Base-by-base conservation (phyloP, 2,113 vertebrate genomes). In the Cavia porcellus region DNA sequence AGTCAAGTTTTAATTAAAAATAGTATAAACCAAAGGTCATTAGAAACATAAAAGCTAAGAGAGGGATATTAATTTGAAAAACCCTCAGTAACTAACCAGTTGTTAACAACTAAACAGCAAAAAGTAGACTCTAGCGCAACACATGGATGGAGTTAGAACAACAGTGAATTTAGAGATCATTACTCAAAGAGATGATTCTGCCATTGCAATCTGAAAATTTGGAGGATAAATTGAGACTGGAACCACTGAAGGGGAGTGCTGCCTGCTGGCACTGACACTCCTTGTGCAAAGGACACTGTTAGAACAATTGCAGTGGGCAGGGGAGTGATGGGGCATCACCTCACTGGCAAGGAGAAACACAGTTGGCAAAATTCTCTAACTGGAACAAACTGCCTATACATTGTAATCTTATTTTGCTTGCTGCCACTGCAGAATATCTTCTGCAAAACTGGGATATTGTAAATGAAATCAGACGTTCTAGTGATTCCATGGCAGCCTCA, bases 301-400 rank as follows among this genome's bases (percentile, higher is more conserved):
- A 9, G 55, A 30, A 15, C 25, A 0, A n/a, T 4, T 10, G 30
- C 10, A 11, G 9, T 3, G 42, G 7, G 6, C 24, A 20, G 8
- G 57, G 17, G 19, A 0, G 4, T 7, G 0, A 30, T 72, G 4
- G 1, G 6, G 30, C 42, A 2, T 6, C 24, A 50, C 4, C 20
- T 57, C 38, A 30, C 13, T 15, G 20, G 28, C 45, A 79, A 57
- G 75, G 6, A 1, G 17, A 64, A 22, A 45, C 0, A 0, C 5
- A 7, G 20, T 3, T 30, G 57, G 22, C 61, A 84, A 14, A 68
- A 57, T 57, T 9, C 3, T 45, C 11, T 19, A 19, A 57, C 22
- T 70, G 66, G 3, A 10, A 25, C 10, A 74, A 25, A 24, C 9
- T 61, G 30, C 17, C n/a, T n/a, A n/a, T 17, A 30, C 75, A 50